A percentile compares a stretch with the other conserved stretches of the same genome.
These are phyloP conservation scores for Eonycteris spelaea DNA, from an alignment of 2,113 vertebrate genomes.

Conservation along the genomic window DNA sequence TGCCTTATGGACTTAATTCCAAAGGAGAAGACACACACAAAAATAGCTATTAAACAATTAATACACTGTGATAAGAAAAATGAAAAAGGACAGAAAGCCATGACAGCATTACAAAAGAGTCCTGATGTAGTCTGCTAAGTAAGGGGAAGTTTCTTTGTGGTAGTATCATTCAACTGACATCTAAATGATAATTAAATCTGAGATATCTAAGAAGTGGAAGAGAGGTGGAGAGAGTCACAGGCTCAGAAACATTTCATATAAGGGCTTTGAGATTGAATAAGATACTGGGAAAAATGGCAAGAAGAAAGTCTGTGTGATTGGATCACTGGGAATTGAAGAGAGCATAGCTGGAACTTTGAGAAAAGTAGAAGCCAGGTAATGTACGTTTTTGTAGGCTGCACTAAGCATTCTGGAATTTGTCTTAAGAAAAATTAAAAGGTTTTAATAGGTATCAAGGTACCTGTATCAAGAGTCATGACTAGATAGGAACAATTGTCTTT, in stretches of 20 bases:
- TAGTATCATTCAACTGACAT: background rate
- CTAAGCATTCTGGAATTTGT: background rate
- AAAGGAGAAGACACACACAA: background rate
- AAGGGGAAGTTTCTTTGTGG: background rate
- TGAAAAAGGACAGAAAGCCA: background rate
- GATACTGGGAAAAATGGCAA: background rate
- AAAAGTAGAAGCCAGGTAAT: background rate
- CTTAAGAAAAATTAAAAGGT: background rate
- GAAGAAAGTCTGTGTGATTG: background rate
- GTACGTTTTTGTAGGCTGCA: fast-evolving
- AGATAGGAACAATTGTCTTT: background rate
- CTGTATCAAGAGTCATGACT: background rate
- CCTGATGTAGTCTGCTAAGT: background rate
- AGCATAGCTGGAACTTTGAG: background rate
- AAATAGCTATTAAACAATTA: background rate
- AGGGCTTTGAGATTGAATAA: background rate
- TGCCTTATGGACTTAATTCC: background rate
- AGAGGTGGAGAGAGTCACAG: background rate
- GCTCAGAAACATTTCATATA: background rate
- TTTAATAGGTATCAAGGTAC: background rate
- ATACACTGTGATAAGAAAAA: background rate
- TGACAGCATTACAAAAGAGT: background rate
- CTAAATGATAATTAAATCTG: background rate
- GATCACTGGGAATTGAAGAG: background rate
- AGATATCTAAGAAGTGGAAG: background rate